Evolutionary conservation across 2,797 vertebrate genomes (phyloP).

Genomic region (Lutjanus argentimaculatus): DNA sequence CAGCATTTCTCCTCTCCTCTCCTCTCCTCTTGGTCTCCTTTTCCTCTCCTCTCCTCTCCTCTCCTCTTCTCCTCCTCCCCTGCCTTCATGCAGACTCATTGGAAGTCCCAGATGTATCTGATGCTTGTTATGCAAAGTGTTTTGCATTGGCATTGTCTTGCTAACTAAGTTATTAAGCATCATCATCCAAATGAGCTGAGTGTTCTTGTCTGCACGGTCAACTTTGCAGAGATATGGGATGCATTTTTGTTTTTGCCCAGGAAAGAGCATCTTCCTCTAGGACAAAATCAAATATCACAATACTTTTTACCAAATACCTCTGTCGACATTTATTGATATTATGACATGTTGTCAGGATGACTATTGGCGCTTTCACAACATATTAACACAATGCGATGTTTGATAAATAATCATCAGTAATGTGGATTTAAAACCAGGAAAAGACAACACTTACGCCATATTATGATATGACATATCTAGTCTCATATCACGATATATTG

Average conservation of each 20-base stretch:
- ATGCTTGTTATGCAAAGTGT: slow-evolving; percentile 60
- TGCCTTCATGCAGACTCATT: slow-evolving; percentile 20
- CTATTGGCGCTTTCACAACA: too few species aligned
- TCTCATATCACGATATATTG: too few species aligned
- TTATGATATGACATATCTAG: too few species aligned
- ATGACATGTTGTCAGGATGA: too few species aligned
- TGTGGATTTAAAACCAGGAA: too few species aligned
- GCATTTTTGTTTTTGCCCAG: slow-evolving; percentile 9
- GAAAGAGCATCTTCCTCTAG: background rate
- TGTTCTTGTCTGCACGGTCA: slow-evolving; percentile 18
- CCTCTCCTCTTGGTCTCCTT: background rate
- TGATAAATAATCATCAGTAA: too few species aligned
- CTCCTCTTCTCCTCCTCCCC: slow-evolving; percentile 3
- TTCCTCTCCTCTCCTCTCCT: slow-evolving; percentile 1
- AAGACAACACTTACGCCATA: too few species aligned
- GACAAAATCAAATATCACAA: too few species aligned
- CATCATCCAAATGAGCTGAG: slow-evolving; percentile 11
- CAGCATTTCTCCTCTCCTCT: slow-evolving; percentile 23
- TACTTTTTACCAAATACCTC: too few species aligned
- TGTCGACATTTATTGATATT: too few species aligned
- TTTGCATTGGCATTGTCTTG: slow-evolving; percentile 44
- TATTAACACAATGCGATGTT: too few species aligned
- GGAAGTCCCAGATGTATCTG: slow-evolving; percentile 53
- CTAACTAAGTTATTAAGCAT: slow-evolving; percentile 48
- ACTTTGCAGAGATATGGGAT: slow-evolving; percentile 5